Percentiles rank a stretch among this genome's conserved stretches.
phyloP scores from a whole-genome alignment of 2,113 vertebrate genomes.

The Callaeas wilsoni region DNA sequence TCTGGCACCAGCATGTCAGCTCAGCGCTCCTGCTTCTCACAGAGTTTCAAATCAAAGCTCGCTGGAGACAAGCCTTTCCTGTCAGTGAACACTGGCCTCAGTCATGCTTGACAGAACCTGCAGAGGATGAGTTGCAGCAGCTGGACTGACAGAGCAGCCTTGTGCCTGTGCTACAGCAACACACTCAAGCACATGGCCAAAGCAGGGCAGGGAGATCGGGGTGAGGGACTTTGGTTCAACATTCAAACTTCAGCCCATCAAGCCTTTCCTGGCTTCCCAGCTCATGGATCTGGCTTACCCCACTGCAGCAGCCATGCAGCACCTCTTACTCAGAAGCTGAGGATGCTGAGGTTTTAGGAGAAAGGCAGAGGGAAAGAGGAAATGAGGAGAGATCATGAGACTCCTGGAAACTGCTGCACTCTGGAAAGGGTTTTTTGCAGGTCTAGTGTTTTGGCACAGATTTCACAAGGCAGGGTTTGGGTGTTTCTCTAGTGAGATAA shows the following conservation, averaged over 20 bases:
- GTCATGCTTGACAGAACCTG: not conserved
- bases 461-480: not conserved
- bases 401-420: not conserved
- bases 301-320: not conserved
- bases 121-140: not conserved
- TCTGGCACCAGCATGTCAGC: not conserved
- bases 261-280: not conserved
- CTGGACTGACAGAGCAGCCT: not conserved
- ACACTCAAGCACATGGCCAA: not conserved
- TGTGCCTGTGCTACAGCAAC: fast-evolving
- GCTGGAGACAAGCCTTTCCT: fast-evolving
- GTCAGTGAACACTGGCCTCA: not conserved
- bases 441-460: not conserved
- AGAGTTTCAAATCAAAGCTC: not conserved
- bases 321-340: not conserved
- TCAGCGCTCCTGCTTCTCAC: not conserved
- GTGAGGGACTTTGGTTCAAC: not conserved
- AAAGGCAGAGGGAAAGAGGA: not conserved
- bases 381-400: not conserved
- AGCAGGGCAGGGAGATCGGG: not conserved
- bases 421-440: not conserved
- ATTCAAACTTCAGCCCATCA: not conserved
- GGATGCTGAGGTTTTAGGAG: not conserved
- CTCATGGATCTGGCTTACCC: not conserved
- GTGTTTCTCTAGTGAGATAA: not conserved